Evolutionary conservation across 2,113 vertebrate species (phyloP).

Genomic region (Girardinichthys multiradiatus): DNA sequence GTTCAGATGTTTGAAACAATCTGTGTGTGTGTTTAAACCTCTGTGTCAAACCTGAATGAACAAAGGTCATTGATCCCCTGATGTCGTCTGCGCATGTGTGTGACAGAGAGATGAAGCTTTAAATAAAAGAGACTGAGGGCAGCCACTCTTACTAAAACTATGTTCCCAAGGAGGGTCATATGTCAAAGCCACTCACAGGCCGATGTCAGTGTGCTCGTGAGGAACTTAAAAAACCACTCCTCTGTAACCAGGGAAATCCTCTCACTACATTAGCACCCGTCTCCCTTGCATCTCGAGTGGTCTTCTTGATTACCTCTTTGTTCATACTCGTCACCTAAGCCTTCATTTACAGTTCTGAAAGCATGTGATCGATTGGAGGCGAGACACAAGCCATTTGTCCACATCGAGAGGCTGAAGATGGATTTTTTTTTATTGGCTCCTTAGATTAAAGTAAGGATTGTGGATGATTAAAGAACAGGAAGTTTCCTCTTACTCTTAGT

Average conservation of each 20-base stretch:
- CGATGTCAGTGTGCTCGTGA: background rate
- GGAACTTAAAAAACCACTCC: constrained; percentile 7
- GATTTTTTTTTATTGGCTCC: constrained; percentile 41
- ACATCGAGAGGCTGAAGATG: constrained; percentile 17
- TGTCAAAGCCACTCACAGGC: constrained; percentile 21
- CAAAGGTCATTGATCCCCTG: constrained; percentile 53
- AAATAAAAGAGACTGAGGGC: constrained; percentile 35
- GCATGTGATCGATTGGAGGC: constrained; percentile 61
- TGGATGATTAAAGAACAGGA: constrained; percentile 35
- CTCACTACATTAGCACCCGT: constrained; percentile 58
- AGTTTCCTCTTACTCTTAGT: constrained; percentile 22
- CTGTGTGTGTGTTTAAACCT: constrained; percentile 55
- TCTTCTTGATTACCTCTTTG: constrained; percentile 67
- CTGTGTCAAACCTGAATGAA: constrained; percentile 33
- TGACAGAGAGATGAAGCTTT: constrained; percentile 23
- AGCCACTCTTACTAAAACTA: constrained; percentile 23
- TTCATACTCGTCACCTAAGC: constrained; percentile 58
- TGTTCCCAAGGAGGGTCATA: constrained; percentile 42
- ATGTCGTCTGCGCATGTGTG: constrained; percentile 21
- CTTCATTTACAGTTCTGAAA: constrained; percentile 70
- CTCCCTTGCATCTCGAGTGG: constrained; percentile 58
- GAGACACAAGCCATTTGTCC: constrained; percentile 44
- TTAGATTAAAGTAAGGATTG: constrained; percentile 55
- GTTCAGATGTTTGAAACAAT: constrained; percentile 36
- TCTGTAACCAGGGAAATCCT: constrained; percentile 58